A percentile compares a stretch with the other conserved stretches of the same genome.
phyloP scores from a whole-genome alignment of 2,113 vertebrate genomes.

The Trogon surrucura region DNA sequence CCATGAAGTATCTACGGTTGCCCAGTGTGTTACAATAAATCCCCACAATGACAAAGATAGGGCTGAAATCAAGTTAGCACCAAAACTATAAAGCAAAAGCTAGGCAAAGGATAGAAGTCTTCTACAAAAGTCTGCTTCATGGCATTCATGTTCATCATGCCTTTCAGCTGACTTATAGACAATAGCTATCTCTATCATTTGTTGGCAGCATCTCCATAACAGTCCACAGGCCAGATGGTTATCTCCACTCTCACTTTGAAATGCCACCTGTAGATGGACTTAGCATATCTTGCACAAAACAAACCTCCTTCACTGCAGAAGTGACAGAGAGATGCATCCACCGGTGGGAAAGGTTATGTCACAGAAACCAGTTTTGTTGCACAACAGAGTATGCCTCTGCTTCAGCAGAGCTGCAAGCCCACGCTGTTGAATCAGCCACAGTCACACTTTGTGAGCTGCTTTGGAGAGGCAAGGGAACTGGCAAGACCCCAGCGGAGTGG shows the following conservation, averaged over 20 bases:
- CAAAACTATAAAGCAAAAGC: neutral
- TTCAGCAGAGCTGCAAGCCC: neutral
- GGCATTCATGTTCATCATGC: neutral
- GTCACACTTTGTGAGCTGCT: neutral
- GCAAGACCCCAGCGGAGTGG: neutral
- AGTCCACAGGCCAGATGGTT: neutral
- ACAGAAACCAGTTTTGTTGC: neutral
- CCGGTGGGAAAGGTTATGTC: neutral
- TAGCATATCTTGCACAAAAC: neutral
- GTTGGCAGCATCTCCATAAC: neutral
- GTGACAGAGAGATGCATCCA: neutral
- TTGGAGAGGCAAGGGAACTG: neutral
- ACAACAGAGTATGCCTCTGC: neutral
- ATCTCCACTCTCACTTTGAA: neutral
- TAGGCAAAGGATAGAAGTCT: neutral
- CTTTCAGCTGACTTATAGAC: neutral
- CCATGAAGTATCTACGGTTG: neutral
- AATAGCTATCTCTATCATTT: neutral
- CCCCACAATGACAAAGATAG: neutral
- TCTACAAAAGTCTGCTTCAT: neutral
- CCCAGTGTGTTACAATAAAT: neutral
- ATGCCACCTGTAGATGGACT: neutral
- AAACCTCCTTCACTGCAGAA: neutral
- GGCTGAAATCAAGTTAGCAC: neutral
- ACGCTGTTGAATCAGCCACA: neutral